These are phyloP conservation scores for Silurus asotus DNA, from an alignment of 2,113 vertebrate species.

Conservation along the genomic window DNA sequence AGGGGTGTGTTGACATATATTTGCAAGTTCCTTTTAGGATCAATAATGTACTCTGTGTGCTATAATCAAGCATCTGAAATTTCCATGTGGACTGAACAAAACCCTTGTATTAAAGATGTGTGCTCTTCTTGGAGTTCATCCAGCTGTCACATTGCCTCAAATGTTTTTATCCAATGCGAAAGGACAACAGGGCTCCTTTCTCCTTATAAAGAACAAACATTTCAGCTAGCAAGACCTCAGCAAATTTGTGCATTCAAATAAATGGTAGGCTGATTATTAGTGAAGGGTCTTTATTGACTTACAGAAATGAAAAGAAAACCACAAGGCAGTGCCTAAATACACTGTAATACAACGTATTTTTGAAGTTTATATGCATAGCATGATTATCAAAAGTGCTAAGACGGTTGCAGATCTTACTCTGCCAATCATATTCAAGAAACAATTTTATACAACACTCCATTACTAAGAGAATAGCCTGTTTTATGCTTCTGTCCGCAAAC, in stretches of 20 bases:
- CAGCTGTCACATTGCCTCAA: background rate
- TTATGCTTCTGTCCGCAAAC: background rate
- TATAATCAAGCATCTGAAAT: background rate
- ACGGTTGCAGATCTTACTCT: background rate
- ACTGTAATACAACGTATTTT: background rate
- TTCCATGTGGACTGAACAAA: background rate
- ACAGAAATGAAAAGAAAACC: slow-evolving; percentile 16
- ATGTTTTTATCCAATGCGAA: background rate
- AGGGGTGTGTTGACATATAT: too few relatives aligned
- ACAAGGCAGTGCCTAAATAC: slow-evolving; percentile 22
- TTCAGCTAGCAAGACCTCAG: background rate
- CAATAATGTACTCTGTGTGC: background rate
- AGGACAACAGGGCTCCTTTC: background rate
- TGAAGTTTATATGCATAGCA: slow-evolving; percentile 23
- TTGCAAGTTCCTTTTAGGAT: too few relatives aligned
- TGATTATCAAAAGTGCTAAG: slow-evolving; percentile 25
- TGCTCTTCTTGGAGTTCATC: background rate
- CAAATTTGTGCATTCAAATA: slow-evolving; percentile 7
- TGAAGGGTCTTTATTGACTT: slow-evolving; percentile 30
- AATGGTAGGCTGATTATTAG: background rate
- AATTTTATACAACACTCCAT: slow-evolving; percentile 12
- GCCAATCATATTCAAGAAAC: background rate
- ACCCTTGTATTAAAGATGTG: background rate
- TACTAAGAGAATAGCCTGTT: background rate
- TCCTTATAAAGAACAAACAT: background rate